phyloP scores from a whole-genome alignment of 1,140 invertebrate genomes.

The Chlorops oryzae region DNA sequence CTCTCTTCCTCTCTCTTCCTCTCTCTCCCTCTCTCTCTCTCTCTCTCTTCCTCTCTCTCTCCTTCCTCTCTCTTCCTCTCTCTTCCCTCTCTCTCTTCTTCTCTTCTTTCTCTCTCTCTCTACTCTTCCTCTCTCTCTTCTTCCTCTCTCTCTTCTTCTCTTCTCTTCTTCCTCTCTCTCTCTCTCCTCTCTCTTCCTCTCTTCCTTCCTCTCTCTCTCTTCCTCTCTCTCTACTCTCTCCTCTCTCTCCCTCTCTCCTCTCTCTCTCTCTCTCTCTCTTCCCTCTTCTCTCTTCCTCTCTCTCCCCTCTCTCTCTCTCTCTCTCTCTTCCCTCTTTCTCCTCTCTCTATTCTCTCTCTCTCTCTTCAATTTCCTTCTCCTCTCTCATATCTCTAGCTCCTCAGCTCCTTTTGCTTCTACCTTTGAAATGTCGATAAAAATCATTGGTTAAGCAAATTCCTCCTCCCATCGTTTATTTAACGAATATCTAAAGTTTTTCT shows the following conservation, averaged over 20 bases:
- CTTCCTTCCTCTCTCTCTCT: not conserved
- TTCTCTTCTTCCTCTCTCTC: not conserved
- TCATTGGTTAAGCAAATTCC: no score
- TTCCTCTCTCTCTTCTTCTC: not conserved
- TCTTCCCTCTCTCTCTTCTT: not conserved
- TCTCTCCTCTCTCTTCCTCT: not conserved
- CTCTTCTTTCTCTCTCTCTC: not conserved
- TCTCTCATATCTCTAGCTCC: not conserved
- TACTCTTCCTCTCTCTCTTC: not conserved
- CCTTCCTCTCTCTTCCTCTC: not conserved
- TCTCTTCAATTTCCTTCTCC: not conserved
- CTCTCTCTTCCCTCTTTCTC: not conserved
- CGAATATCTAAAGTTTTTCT: slow-evolving; percentile 4
- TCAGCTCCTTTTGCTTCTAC: not conserved
- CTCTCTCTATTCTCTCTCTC: not conserved
- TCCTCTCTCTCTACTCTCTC: not conserved
- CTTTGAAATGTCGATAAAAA: no score
- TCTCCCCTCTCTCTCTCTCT: not conserved
- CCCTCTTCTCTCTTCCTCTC: not conserved
- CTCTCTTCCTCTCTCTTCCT: not conserved
- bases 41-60: not conserved
- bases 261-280: not conserved
- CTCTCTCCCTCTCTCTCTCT: not conserved
- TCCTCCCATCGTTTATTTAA: no score
- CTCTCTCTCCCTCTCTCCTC: not conserved